Percentiles rank a stretch among this genome's conserved stretches.
These are phyloP conservation scores for Andrena marginata DNA, from an alignment of 2,888 invertebrate species.

Conservation along the genomic window DNA sequence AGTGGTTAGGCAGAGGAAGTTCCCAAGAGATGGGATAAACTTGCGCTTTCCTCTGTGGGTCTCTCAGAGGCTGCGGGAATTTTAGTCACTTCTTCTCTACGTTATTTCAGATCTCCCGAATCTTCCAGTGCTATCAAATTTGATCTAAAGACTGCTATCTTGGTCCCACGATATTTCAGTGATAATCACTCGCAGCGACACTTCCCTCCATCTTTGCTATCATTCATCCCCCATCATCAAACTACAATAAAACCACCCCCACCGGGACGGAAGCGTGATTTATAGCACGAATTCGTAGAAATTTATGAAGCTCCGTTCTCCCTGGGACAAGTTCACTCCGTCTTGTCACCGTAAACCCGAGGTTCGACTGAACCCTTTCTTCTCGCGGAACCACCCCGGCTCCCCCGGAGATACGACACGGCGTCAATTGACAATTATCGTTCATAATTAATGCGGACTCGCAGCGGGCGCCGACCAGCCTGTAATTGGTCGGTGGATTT, in stretches of 20 bases:
- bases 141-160: no score
- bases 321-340: neutral
- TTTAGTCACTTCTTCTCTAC: neutral
- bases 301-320: neutral
- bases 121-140: no score
- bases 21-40: neutral
- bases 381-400: neutral
- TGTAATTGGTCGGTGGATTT: conserved; percentile 67
- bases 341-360: neutral
- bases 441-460: conserved; percentile 64
- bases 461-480: conserved; percentile 47
- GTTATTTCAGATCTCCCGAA: no score
- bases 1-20: conserved; percentile 45
- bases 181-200: neutral
- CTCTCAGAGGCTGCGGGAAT: neutral
- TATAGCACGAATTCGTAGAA: neutral
- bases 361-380: conserved; percentile 16
- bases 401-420: conserved; percentile 30
- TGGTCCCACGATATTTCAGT: no score
- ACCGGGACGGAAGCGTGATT: neutral
- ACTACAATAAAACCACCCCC: neutral
- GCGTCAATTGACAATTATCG: conserved; percentile 58
- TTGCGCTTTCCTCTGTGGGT: neutral
- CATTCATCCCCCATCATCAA: neutral
- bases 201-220: neutral